Evolutionary conservation across 2,113 vertebrate species (phyloP).

Genomic region (Caretta caretta): DNA sequence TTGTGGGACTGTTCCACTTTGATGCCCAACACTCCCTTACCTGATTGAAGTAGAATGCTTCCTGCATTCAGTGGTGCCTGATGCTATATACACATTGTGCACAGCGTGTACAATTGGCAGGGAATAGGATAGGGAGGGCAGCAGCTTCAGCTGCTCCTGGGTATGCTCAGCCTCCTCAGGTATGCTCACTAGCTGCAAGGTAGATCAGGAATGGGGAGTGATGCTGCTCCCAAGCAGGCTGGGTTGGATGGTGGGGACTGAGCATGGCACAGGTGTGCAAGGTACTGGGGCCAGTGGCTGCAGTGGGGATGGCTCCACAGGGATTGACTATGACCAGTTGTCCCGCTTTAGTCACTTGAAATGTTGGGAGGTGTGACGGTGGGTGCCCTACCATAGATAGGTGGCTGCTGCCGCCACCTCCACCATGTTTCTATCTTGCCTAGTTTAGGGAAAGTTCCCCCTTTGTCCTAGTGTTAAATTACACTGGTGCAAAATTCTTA

Average conservation of each 20-base stretch:
- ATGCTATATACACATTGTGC: too few relatives aligned
- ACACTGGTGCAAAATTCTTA: not conserved
- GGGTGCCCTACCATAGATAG: not conserved
- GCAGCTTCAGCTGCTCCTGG: too few relatives aligned
- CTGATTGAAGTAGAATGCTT: not conserved
- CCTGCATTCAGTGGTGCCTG: not conserved
- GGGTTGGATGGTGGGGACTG: too few relatives aligned
- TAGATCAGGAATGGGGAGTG: too few relatives aligned
- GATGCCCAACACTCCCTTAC: not conserved
- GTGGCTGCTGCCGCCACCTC: constrained; percentile 23
- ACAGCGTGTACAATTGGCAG: too few relatives aligned
- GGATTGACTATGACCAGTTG: not conserved
- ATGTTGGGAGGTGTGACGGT: not conserved
- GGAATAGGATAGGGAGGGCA: too few relatives aligned
- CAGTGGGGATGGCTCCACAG: not conserved
- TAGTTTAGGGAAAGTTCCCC: not conserved
- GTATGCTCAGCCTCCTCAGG: too few relatives aligned
- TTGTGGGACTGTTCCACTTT: not conserved
- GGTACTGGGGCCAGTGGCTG: not conserved
- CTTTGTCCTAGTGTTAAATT: not conserved
- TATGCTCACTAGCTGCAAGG: too few relatives aligned
- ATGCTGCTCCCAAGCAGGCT: too few relatives aligned
- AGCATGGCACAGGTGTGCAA: not conserved
- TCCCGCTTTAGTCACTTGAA: not conserved
- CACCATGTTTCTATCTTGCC: not conserved